Evolutionary conservation across 2,888 invertebrate genomes (phyloP), one percentile per base, ranked within the genome.

Genomic region (Parnassius mnemosyne): DNA sequence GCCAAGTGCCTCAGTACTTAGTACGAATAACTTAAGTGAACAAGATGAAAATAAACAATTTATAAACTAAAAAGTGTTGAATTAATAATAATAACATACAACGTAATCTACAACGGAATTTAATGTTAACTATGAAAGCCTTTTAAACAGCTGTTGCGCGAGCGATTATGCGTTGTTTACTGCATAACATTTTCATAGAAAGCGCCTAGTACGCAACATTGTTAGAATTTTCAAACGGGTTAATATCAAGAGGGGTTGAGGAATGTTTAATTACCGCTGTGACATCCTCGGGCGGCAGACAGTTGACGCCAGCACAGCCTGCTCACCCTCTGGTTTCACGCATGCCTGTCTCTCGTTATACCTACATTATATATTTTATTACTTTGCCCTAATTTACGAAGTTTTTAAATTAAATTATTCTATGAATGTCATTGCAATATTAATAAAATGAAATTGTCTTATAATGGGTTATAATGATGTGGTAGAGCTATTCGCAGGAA

Each of bases 261-360:
- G 86, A 87, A 87, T 87, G 85, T 87, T 83, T 87, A 85, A 87
- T 89, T 85, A 88, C 82, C 79, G 80, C 77, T 79, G 77, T 80
- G 83, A 83, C 83, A 81, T 81, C 77, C 80, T 74, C 68, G 69
- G 75, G 69, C 71, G 64, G 70, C 71, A 74, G 75, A 74, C 75
- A 74, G 72, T 70, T 68, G 74, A 72, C 71, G 73, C 74, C 67
- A 74, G 72, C 70, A 67, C 73, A 71, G 70, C 71, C 74, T 67
- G 63, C 47, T 62, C 66, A 58, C 61, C 65, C 65, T 62, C 65
- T 61, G 67, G 68, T 63, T 66, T 66, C 62, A 68, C 66, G 66
- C 64, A 61, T 63, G 65, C 64, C 64, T 61, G 62, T 65, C 63
- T 61, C 64, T 62, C 54, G 59, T 63, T 61, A 62, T 65, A 61